phyloP scores from a whole-genome alignment of 2,888 invertebrate species.

The Lithophane ornitopus region DNA sequence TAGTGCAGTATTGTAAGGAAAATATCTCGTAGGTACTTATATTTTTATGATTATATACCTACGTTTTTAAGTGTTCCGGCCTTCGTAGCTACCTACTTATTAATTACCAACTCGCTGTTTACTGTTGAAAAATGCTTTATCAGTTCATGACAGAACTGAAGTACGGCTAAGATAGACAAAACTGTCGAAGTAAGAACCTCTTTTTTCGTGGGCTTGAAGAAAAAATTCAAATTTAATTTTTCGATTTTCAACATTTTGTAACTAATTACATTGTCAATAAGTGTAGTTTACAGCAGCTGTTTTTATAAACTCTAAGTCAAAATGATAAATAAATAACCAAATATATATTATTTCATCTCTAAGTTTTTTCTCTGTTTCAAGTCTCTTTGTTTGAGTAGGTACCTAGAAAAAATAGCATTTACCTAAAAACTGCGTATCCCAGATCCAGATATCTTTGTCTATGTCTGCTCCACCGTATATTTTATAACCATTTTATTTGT shows the following conservation, averaged over 20 bases:
- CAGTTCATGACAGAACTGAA: not conserved
- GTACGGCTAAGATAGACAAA: too few relatives aligned
- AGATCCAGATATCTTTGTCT: too few relatives aligned
- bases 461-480: not conserved
- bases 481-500: too few relatives aligned
- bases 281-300: too few relatives aligned
- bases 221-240: too few relatives aligned
- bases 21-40: not conserved
- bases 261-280: too few relatives aligned
- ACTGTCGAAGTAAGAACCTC: too few relatives aligned
- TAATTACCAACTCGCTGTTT: constrained; percentile 8
- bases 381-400: constrained; percentile 1
- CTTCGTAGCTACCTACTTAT: constrained; percentile 13
- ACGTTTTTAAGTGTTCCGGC: constrained; percentile 14
- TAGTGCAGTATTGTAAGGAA: not conserved
- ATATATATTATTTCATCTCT: constrained; percentile 1
- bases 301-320: too few relatives aligned
- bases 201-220: too few relatives aligned
- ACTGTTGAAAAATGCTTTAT: not conserved
- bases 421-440: not conserved
- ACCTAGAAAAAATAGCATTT: not conserved
- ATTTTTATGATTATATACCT: not conserved
- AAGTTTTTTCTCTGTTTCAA: too few relatives aligned
- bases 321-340: not conserved
- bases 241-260: too few relatives aligned